These are phyloP conservation scores for Melieria crassipennis DNA, from an alignment of 2,888 invertebrate genomes.

Conservation along the genomic window DNA sequence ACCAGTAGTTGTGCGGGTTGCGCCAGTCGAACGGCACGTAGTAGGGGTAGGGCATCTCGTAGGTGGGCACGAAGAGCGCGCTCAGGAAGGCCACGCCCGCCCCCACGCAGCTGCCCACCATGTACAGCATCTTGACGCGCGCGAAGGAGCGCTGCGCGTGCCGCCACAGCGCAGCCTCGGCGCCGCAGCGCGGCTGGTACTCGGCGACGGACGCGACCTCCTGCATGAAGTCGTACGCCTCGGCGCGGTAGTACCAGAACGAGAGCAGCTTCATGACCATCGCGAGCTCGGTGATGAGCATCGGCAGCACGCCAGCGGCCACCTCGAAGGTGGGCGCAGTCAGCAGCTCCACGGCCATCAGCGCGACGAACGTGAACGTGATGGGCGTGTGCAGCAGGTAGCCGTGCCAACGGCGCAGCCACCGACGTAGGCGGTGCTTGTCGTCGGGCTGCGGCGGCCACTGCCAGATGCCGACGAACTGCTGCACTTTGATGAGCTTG, in stretches of 20 bases:
- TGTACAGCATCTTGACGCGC: constrained; percentile 42
- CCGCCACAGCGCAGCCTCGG: constrained; percentile 43
- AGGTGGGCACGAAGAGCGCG: constrained; percentile 30
- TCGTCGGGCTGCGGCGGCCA: constrained; percentile 1
- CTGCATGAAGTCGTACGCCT: constrained; percentile 38
- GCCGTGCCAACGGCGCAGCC: not conserved
- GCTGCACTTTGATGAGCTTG: constrained; percentile 42
- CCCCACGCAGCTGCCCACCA: constrained; percentile 35
- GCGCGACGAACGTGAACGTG: constrained; percentile 40
- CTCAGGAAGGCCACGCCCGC: constrained; percentile 29
- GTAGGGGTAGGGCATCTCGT: constrained; percentile 51
- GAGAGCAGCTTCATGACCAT: constrained; percentile 48
- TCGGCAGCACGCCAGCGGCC: constrained; percentile 49
- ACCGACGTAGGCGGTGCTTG: not conserved
- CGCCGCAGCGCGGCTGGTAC: constrained; percentile 29
- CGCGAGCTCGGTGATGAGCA: constrained; percentile 47
- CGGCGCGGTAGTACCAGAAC: constrained; percentile 41
- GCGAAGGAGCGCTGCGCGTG: constrained; percentile 43
- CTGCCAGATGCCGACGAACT: constrained; percentile 47
- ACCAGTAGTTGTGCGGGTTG: constrained; percentile 40
- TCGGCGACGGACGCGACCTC: constrained; percentile 35
- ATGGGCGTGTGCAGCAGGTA: constrained; percentile 45
- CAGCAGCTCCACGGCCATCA: constrained; percentile 48
- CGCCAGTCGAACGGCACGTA: constrained; percentile 58
- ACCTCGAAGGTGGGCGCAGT: constrained; percentile 44